A percentile compares a stretch with the other conserved stretches of the same genome.
Conservation (phyloP, 2,113 vertebrate genomes). For the Tragulus kanchil region DNA sequence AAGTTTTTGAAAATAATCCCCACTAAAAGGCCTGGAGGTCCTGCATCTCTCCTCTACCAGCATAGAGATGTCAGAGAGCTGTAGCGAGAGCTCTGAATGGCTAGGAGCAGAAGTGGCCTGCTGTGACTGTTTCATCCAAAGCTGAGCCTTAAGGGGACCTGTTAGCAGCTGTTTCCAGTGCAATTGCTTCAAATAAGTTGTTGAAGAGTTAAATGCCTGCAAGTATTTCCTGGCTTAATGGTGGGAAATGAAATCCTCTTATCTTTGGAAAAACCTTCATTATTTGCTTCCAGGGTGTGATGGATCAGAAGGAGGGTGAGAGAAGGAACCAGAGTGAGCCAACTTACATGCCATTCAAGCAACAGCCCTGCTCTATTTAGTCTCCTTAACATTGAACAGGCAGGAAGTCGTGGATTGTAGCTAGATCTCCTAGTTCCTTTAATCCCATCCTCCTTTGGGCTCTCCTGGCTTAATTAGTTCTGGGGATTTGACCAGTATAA, state of each 20-base stretch:
- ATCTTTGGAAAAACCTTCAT: slow-evolving; percentile 54
- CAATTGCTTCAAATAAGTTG: slow-evolving; percentile 41
- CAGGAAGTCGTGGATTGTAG: not conserved
- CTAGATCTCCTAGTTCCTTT: slow-evolving; percentile 45
- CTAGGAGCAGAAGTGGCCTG: slow-evolving; percentile 18
- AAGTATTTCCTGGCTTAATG: not conserved
- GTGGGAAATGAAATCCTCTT: slow-evolving; percentile 63
- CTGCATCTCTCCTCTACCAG: not conserved
- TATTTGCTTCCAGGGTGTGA: slow-evolving; percentile 33
- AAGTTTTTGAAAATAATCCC: not conserved
- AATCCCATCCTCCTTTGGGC: not conserved
- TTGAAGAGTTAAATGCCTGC: slow-evolving; percentile 40
- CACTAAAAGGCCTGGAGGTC: slow-evolving; percentile 28
- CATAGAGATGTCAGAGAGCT: slow-evolving; percentile 29
- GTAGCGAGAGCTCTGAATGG: not conserved
- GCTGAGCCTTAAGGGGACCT: slow-evolving; percentile 5
- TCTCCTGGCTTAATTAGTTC: slow-evolving; percentile 45
- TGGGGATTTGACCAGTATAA: not conserved
- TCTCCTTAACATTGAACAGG: not conserved
- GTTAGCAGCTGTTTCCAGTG: not conserved
- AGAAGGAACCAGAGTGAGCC: too few relatives aligned
- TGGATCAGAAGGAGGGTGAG: not conserved
- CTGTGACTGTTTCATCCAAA: slow-evolving; percentile 49
- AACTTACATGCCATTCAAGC: not conserved
- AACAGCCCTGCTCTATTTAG: not conserved